Conservation (phyloP, 2,888 invertebrate species). For the Oscheius sp. region DNA sequence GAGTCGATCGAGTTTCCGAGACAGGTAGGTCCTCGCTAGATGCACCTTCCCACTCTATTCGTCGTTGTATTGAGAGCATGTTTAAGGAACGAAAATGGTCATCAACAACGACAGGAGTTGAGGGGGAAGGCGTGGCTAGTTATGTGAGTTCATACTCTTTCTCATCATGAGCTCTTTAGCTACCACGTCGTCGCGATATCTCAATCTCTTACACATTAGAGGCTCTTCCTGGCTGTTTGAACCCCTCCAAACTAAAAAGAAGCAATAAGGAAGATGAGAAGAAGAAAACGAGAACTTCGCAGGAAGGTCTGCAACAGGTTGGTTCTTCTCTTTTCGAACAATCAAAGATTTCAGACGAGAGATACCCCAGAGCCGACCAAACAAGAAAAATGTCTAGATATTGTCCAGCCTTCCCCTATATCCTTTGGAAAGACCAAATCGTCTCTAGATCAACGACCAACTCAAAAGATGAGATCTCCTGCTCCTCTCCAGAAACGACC, state of each 20-base stretch:
- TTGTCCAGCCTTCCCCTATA: no score
- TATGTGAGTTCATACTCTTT: slow-evolving; percentile 2
- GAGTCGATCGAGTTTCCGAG: not conserved
- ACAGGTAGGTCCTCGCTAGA: not conserved
- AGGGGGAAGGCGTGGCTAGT: slow-evolving; percentile 18
- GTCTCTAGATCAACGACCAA: no score
- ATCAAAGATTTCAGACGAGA: not conserved
- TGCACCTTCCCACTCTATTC: slow-evolving; percentile 11
- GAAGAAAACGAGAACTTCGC: not conserved
- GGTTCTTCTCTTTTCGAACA: not conserved
- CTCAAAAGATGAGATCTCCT: no score
- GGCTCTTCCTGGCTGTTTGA: not conserved
- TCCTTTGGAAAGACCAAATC: no score
- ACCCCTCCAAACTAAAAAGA: no score
- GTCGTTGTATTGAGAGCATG: slow-evolving; percentile 11
- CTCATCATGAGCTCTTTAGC: not conserved
- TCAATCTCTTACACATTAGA: not conserved
- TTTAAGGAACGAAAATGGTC: slow-evolving; percentile 5
- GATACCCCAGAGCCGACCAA: not conserved
- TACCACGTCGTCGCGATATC: not conserved
- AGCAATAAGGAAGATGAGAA: no score
- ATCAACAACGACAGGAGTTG: not conserved
- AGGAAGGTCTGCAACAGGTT: slow-evolving; percentile 7
- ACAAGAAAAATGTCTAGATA: no score
- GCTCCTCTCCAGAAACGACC: no score